Conservation (phyloP, 2,888 invertebrate genomes). For the Spodoptera littoralis region DNA sequence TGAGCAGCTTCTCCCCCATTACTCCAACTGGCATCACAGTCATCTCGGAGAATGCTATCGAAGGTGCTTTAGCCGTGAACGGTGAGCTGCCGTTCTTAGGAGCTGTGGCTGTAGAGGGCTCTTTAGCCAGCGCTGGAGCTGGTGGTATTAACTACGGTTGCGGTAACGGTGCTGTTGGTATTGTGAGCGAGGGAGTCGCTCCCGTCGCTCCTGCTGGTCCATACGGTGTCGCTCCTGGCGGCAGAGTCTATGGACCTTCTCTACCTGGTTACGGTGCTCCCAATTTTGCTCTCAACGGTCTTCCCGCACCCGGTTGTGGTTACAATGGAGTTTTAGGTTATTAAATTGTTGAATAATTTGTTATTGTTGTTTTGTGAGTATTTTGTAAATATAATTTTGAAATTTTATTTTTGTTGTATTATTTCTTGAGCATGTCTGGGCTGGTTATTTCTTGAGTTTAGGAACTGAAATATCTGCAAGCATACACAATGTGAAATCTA, state of each 20-base stretch:
- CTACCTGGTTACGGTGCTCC: conserved; percentile 12
- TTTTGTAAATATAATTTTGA: conserved; percentile 33
- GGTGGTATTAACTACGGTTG: conserved; percentile 58
- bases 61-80: conserved; percentile 58
- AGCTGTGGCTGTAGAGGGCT: conserved; percentile 63
- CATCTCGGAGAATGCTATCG: conserved; percentile 67
- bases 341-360: conserved; percentile 8
- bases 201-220: conserved; percentile 16
- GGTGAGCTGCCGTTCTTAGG: conserved; percentile 68
- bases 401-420: conserved; percentile 5
- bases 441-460: too few species aligned
- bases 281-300: conserved; percentile 9
- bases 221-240: conserved; percentile 18
- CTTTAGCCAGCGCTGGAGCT: conserved; percentile 59
- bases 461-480: too few species aligned
- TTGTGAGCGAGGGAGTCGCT: conserved; percentile 44
- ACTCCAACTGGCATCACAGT: conserved; percentile 65
- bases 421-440: too few species aligned
- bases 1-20: conserved; percentile 62
- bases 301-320: conserved; percentile 14
- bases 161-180: conserved; percentile 37
- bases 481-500: too few species aligned
- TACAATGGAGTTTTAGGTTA: conserved; percentile 23
- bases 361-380: conserved; percentile 31
- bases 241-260: conserved; percentile 20